Percentiles rank a stretch among this genome's conserved stretches.
phyloP scores from a whole-genome alignment of 2,888 invertebrate species.

The Papilio gigon region DNA sequence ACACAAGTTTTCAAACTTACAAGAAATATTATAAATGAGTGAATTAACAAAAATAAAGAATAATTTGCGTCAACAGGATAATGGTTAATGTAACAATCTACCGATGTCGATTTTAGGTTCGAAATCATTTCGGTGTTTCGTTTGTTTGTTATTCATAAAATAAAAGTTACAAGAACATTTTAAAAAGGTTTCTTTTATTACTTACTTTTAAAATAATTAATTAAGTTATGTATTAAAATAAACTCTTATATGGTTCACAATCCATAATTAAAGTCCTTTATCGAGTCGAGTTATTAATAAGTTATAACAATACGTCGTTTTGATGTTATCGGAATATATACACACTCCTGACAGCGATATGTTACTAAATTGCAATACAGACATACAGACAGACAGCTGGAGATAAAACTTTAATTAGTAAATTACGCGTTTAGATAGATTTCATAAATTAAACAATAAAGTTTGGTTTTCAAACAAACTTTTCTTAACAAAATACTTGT shows the following conservation, averaged over 20 bases:
- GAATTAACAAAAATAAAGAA: too few relatives aligned
- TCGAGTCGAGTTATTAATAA: constrained; percentile 47
- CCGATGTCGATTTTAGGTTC: too few relatives aligned
- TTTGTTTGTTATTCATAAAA: too few relatives aligned
- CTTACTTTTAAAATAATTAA: not conserved
- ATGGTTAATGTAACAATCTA: too few relatives aligned
- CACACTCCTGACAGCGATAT: constrained; percentile 44
- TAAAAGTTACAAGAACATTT: too few relatives aligned
- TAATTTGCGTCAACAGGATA: too few relatives aligned
- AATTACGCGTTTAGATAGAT: not conserved
- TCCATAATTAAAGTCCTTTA: constrained; percentile 46
- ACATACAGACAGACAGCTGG: constrained; percentile 47
- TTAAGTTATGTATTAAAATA: constrained; percentile 12
- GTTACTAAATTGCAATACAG: constrained; percentile 48
- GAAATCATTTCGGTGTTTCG: too few relatives aligned
- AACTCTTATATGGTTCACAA: constrained; percentile 25
- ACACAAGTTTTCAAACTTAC: too few relatives aligned
- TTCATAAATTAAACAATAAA: not conserved
- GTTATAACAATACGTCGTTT: constrained; percentile 51
- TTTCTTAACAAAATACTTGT: too few relatives aligned
- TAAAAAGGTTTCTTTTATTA: too few relatives aligned
- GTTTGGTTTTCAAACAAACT: not conserved
- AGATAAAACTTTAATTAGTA: constrained; percentile 49
- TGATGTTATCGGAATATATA: constrained; percentile 38
- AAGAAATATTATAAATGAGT: too few relatives aligned